Evolutionary conservation across 2,888 invertebrate species (phyloP).

Genomic region (Drosophila siamana): DNA sequence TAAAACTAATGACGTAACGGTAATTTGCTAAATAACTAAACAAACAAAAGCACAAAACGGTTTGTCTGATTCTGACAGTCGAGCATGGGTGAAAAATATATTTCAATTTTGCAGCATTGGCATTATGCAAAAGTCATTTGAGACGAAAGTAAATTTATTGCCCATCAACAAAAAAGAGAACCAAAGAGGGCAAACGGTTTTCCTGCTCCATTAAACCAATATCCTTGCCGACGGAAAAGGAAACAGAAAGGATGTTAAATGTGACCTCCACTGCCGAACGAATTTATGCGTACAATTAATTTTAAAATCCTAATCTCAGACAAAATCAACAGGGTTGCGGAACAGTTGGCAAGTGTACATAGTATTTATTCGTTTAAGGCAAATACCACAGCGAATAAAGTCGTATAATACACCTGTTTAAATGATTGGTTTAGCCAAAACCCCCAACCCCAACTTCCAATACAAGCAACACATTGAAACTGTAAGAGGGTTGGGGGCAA

Average conservation of each 20-base stretch:
- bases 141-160: conserved; percentile 70
- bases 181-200: conserved; percentile 61
- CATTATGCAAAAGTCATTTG: conserved; percentile 74
- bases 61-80: conserved; percentile 31
- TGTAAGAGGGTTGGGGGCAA: conserved; percentile 26
- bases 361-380: conserved; percentile 32
- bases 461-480: background rate
- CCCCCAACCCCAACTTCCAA: too few species aligned
- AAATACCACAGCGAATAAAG: conserved; percentile 35
- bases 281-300: conserved; percentile 81
- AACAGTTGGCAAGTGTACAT: conserved; percentile 14
- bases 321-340: conserved; percentile 54
- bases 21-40: conserved; percentile 67
- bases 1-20: conserved; percentile 47
- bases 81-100: background rate
- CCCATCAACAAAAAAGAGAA: conserved; percentile 39
- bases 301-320: conserved; percentile 75
- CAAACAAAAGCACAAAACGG: conserved; percentile 48
- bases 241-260: conserved; percentile 47
- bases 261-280: conserved; percentile 19
- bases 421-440: too few species aligned
- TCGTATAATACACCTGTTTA: conserved; percentile 38
- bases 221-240: conserved; percentile 42
- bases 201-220: conserved; percentile 61
- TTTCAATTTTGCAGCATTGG: conserved; percentile 52